Percentiles rank a stretch among this genome's conserved stretches.
These are phyloP conservation scores for Calycopis cecrops DNA, from an alignment of 1,140 invertebrate genomes.

Conservation along the genomic window DNA sequence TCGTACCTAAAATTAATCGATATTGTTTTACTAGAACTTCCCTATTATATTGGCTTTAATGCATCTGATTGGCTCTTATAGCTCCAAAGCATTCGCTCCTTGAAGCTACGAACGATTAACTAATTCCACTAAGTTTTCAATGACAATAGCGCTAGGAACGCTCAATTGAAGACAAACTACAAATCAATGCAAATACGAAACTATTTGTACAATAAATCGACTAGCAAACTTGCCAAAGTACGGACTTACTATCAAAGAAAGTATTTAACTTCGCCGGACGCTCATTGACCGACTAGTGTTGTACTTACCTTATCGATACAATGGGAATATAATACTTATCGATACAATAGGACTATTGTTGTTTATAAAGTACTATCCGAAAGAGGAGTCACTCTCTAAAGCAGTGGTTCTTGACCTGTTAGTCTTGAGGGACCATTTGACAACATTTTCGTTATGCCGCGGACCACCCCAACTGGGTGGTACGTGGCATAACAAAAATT, in stretches of 20 bases:
- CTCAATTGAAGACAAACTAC: conserved; percentile 63
- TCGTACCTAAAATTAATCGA: too few species aligned
- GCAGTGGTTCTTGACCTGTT: too few species aligned
- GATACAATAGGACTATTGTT: not conserved
- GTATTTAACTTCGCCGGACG: conserved; percentile 46
- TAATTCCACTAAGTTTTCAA: conserved; percentile 29
- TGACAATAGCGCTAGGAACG: conserved; percentile 45
- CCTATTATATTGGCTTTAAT: too few species aligned
- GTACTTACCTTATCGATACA: not conserved
- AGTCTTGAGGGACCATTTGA: too few species aligned
- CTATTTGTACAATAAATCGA: conserved; percentile 63
- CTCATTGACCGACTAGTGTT: conserved; percentile 37
- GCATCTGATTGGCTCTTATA: too few species aligned
- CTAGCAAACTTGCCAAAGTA: conserved; percentile 57
- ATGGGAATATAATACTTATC: not conserved
- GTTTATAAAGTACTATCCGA: too few species aligned
- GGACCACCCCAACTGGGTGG: too few species aligned
- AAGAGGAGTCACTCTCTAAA: too few species aligned
- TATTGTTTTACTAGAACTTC: too few species aligned
- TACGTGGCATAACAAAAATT: too few species aligned
- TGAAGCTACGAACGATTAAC: conserved; percentile 29
- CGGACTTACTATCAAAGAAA: conserved; percentile 69
- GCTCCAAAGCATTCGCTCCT: not conserved
- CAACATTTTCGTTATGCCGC: too few species aligned
- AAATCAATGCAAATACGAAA: conserved; percentile 54